Evolutionary conservation across 2,888 invertebrate species (phyloP), one percentile per base, ranked within the genome.

Genomic region (Napeogenes inachia): DNA sequence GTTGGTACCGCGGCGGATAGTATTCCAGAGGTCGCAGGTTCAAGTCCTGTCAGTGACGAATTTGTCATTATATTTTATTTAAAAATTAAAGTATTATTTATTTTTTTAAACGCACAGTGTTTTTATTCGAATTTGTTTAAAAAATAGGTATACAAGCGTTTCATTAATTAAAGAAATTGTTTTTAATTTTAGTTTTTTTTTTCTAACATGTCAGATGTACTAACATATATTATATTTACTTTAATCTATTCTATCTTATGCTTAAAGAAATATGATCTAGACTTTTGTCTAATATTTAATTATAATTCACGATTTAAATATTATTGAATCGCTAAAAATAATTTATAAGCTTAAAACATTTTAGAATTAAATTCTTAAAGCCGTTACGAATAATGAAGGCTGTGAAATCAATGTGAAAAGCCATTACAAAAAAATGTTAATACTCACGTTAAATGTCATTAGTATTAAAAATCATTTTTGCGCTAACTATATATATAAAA

Each of bases 321-420:
- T 50, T 30, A 30, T 47, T 47, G n/a, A 30, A 50, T 50, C 8
- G 50, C 30, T 35, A 35, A 35, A 5, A 35, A 35, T 35, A 35
- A 35, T 35, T 47, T 47, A 21, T 21, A 21, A 21, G 21, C 21
- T 21, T 21, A 47, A n/a, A 47, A n/a, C 47, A 13, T 47, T 57
- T 57, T 61, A 58, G 54, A 45, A 46, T 56, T 55, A 63, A 63
- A 45, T 21, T 60, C 58, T 54, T 53, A 45, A 61, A 56, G 66
- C 62, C 59, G 64, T 67, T 50, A 87, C 83, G 73, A 76, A 78
- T 81, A 84, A 77, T 80, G 82, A 80, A 82, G 89, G 89, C 89
- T 89, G 89, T 89, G 89, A 89, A 83, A 74, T 76, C 74, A 80
- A 81, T 79, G 78, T 84, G 79, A 77, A 77, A 71, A 71, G 71